Evolutionary conservation across 2,888 invertebrate species (phyloP).

Genomic region (Drosophila vallismaia): DNA sequence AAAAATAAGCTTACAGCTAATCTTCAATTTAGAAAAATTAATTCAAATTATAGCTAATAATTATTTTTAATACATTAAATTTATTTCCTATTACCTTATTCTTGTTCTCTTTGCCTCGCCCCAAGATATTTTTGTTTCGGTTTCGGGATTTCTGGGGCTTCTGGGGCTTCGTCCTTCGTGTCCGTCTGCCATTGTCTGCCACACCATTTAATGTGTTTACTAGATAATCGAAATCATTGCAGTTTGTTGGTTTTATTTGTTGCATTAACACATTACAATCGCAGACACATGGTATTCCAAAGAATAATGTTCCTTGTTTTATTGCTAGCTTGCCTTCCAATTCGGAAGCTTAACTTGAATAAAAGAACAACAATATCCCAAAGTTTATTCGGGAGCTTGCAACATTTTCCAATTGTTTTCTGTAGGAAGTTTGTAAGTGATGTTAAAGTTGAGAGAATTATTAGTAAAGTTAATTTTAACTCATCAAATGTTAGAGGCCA

Average conservation of each 20-base stretch:
- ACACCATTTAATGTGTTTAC: conserved; percentile 78
- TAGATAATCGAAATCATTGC: conserved; percentile 70
- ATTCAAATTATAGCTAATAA: neutral
- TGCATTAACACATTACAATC: conserved; percentile 48
- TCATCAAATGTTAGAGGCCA: conserved; percentile 15
- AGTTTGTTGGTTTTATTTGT: conserved; percentile 55
- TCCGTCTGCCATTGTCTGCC: conserved; percentile 68
- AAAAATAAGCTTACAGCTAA: neutral
- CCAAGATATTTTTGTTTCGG: conserved; percentile 29
- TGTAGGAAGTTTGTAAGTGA: neutral
- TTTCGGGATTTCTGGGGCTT: neutral
- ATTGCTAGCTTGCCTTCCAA: conserved; percentile 5
- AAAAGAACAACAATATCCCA: neutral
- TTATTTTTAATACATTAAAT: neutral
- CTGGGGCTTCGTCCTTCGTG: conserved; percentile 28
- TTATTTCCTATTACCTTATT: neutral
- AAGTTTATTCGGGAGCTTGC: neutral
- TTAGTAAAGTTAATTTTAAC: conserved; percentile 13
- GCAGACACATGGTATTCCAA: conserved; percentile 18
- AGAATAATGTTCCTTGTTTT: conserved; percentile 6
- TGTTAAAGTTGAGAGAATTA: conserved; percentile 13
- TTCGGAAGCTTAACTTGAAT: neutral
- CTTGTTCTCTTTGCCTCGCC: conserved; percentile 10
- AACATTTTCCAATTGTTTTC: conserved; percentile 2
- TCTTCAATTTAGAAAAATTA: no score